Conservation (phyloP, 2,888 invertebrate genomes). For the Norana najaformis region DNA sequence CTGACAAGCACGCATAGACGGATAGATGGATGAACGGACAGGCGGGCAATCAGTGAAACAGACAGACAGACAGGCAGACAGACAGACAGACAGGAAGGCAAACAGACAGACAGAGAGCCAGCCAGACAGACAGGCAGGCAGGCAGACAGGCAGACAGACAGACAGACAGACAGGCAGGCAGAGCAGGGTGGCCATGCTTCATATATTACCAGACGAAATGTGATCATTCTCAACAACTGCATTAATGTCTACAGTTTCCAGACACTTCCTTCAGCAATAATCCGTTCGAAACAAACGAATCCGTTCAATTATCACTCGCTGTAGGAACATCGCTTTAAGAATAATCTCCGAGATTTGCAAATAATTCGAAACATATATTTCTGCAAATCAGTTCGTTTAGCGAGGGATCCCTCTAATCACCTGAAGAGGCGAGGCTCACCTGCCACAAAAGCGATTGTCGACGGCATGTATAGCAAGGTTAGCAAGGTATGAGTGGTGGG, state of each 20-base stretch:
- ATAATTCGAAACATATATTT: too few species aligned
- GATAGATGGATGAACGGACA: too few species aligned
- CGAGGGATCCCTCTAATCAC: background rate
- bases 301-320: background rate
- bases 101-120: too few species aligned
- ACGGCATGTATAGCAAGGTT: background rate
- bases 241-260: background rate
- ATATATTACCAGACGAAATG: background rate
- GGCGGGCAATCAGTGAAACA: background rate
- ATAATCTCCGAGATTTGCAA: background rate
- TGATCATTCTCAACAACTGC: background rate
- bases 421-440: background rate
- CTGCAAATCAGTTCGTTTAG: background rate
- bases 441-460: background rate
- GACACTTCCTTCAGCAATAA: background rate
- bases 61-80: too few species aligned
- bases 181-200: too few species aligned
- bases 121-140: too few species aligned
- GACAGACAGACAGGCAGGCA: background rate
- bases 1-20: too few species aligned
- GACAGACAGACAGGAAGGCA: too few species aligned
- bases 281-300: background rate
- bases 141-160: background rate
- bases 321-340: background rate
- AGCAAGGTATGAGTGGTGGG: too few species aligned